Evolutionary conservation across 1,140 invertebrate genomes (phyloP).

Genomic region (Caenorhabditis brenneri): DNA sequence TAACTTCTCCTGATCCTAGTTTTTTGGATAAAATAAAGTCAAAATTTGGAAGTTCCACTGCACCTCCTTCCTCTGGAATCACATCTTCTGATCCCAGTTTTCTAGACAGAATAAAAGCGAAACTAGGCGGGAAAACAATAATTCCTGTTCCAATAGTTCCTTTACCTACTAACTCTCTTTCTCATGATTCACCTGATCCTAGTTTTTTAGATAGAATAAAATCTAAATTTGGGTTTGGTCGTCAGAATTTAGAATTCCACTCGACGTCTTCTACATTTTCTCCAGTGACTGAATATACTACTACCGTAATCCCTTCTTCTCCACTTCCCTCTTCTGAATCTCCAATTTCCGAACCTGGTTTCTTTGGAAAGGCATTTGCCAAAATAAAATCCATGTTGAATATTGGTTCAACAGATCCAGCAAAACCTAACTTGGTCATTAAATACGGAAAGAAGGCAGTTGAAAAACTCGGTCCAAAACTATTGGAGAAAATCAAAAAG

Average conservation of each 20-base stretch:
- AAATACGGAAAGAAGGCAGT: conserved; percentile 16
- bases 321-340: background rate
- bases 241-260: background rate
- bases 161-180: background rate
- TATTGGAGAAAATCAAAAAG: conserved; percentile 22
- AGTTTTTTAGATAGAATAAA: background rate
- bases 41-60: background rate
- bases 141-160: background rate
- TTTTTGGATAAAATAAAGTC: background rate
- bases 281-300: background rate
- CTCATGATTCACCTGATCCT: background rate
- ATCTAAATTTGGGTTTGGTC: background rate
- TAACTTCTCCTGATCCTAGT: background rate
- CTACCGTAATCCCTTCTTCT: background rate
- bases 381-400: conserved; percentile 7
- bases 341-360: background rate
- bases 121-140: background rate
- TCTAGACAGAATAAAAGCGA: background rate
- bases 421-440: background rate
- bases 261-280: background rate
- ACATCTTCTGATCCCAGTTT: background rate
- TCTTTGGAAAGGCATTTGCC: background rate
- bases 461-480: background rate
- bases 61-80: background rate
- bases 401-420: background rate